Evolutionary conservation across 2,113 vertebrate species (phyloP).

Genomic region (Lota lota): DNA sequence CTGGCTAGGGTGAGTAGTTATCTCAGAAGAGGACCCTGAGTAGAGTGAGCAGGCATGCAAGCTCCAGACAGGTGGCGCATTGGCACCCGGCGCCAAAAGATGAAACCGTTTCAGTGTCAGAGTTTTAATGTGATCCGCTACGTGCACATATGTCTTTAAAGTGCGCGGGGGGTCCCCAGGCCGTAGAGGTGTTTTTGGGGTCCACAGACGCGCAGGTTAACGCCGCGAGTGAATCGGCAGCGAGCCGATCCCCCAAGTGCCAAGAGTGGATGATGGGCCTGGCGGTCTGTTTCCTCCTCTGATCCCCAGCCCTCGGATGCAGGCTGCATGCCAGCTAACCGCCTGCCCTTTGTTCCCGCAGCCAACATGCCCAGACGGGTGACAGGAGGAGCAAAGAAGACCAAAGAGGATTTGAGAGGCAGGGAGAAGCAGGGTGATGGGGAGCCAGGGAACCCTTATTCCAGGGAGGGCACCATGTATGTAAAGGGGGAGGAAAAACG

Average conservation of each 20-base stretch:
- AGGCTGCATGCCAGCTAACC: constrained; percentile 61
- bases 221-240: constrained; percentile 64
- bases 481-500: not conserved
- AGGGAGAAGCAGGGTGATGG: constrained; percentile 18
- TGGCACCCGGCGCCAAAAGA: constrained; percentile 62
- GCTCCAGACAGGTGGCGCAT: constrained; percentile 62
- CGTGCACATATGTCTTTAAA: constrained; percentile 72
- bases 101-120: constrained; percentile 73
- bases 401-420: constrained; percentile 39
- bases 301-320: constrained; percentile 58
- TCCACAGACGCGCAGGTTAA: constrained; percentile 62
- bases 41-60: constrained; percentile 48
- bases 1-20: constrained; percentile 59
- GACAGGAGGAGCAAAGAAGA: constrained; percentile 54
- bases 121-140: constrained; percentile 71
- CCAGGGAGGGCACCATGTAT: constrained; percentile 22
- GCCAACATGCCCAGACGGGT: constrained; percentile 65
- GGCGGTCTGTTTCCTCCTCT: constrained; percentile 63
- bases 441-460: constrained; percentile 21
- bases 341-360: constrained; percentile 60
- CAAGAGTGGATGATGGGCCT: constrained; percentile 57
- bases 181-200: constrained; percentile 62
- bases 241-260: constrained; percentile 46
- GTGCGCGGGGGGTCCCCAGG: constrained; percentile 59
- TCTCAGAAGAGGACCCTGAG: constrained; percentile 54